These are phyloP conservation scores for Barypeithes pellucidus DNA, from an alignment of 2,888 invertebrate species.

Conservation along the genomic window DNA sequence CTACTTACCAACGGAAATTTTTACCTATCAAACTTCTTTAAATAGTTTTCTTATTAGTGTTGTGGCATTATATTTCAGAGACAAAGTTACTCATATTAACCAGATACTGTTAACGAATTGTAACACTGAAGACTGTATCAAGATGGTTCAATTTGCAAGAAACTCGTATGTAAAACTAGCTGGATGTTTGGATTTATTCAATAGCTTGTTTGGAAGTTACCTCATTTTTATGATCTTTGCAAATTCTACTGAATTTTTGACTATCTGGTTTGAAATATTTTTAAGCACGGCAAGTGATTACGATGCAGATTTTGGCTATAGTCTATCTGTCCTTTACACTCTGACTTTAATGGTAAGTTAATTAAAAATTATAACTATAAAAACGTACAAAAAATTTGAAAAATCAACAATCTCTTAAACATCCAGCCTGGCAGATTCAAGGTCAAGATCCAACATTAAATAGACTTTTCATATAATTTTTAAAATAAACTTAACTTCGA, in stretches of 20 bases:
- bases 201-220: constrained; percentile 2
- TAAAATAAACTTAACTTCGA: no score
- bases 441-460: no score
- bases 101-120: neutral
- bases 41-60: neutral
- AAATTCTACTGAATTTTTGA: neutral
- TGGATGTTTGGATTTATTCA: neutral
- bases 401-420: no score
- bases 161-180: neutral
- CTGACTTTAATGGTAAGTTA: neutral
- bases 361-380: no score
- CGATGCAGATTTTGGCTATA: neutral
- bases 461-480: no score
- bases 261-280: constrained; percentile 2
- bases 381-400: no score
- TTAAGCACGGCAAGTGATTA: neutral
- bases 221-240: neutral
- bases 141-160: neutral
- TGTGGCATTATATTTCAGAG: neutral
- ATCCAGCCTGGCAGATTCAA: no score
- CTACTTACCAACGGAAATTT: neutral
- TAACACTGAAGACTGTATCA: neutral
- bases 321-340: neutral
- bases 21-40: neutral
- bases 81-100: neutral